A percentile compares a stretch with the other conserved stretches of the same genome.
Evolutionary conservation across 1,140 invertebrate species (phyloP).

Genomic region (Matsumurasca onukii): DNA sequence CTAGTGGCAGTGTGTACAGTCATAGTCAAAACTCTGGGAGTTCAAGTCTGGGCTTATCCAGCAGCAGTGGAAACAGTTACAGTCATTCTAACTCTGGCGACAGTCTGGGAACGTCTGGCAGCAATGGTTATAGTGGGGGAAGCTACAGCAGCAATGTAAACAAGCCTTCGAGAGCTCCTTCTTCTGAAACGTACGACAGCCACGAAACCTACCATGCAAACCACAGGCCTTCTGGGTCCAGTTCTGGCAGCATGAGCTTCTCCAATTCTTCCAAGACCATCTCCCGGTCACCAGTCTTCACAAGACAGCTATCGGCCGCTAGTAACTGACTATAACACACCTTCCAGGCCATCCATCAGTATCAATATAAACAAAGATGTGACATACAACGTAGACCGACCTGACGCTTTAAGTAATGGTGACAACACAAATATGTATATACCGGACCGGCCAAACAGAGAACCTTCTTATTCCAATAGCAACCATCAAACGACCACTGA

Average conservation of each 20-base stretch:
- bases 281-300: not conserved
- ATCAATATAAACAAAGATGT: slow-evolving; percentile 12
- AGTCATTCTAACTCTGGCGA: not conserved
- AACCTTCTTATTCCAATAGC: not conserved
- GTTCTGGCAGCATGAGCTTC: not conserved
- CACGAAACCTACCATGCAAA: slow-evolving; percentile 11
- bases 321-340: not conserved
- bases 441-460: no score
- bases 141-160: not conserved
- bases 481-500: slow-evolving; percentile 1
- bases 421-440: no score
- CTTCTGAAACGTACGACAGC: slow-evolving; percentile 7
- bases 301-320: not conserved
- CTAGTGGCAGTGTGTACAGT: no score
- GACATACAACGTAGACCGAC: not conserved
- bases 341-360: not conserved
- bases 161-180: not conserved
- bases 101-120: not conserved
- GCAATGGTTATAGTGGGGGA: no score
- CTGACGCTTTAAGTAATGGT: not conserved
- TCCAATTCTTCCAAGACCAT: not conserved
- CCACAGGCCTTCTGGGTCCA: not conserved
- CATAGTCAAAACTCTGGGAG: no score
- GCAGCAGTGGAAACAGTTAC: no score
- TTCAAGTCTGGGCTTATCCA: no score